A percentile compares a stretch with the other conserved stretches of the same genome.
Conservation (phyloP, 2,797 vertebrate genomes). For the Aulostomus chinensis region DNA sequence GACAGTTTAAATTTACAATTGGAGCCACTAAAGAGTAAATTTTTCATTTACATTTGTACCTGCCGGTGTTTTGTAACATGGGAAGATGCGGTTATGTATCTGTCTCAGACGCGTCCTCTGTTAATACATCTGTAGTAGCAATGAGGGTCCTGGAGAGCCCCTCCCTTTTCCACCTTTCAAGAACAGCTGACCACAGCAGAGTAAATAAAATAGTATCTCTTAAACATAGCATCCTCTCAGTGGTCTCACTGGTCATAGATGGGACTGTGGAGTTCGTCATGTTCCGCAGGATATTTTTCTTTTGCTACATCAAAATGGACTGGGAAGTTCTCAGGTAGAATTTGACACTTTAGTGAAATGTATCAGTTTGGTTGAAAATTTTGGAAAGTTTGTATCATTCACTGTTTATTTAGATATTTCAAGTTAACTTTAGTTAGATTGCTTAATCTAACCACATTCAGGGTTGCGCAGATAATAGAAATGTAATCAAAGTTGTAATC, state of each 20-base stretch:
- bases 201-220: constrained; percentile 14
- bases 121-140: background rate
- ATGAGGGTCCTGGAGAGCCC: constrained; percentile 37
- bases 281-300: constrained; percentile 49
- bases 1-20: no score
- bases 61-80: no score
- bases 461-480: no score
- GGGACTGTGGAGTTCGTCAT: constrained; percentile 29
- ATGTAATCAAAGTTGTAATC: no score
- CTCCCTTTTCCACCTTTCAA: constrained; percentile 47
- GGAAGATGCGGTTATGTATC: no score
- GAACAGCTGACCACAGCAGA: constrained; percentile 54
- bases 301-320: constrained; percentile 42
- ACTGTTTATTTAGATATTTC: background rate
- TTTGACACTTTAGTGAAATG: background rate
- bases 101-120: background rate
- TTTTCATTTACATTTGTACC: no score
- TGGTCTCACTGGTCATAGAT: constrained; percentile 11
- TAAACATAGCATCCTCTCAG: constrained; percentile 16
- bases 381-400: no score
- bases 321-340: constrained; percentile 54
- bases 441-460: no score
- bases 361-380: no score
- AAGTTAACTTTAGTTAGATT: no score
- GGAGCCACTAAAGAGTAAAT: no score